Base-by-base conservation (phyloP, 53 echinoderm and acorn worm genomes). In the Hippasteria phrygiana region DNA sequence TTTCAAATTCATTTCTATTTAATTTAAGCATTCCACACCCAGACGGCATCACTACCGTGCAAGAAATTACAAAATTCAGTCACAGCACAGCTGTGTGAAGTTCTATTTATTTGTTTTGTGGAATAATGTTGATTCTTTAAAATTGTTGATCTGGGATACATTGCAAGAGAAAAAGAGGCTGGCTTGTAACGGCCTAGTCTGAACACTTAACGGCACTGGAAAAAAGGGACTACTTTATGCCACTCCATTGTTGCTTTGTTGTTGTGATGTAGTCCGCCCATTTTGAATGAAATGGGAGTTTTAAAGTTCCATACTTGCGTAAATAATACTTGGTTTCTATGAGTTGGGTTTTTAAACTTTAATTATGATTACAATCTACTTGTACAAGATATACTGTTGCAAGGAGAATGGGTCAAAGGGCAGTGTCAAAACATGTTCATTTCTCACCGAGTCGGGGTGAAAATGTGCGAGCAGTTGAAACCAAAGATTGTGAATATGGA, bases 141-240 rank as follows among this genome's bases (percentile, higher is more conserved):
- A 29, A 76, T 33, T 76, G 50, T 76, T 76, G 31, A 16, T 76
- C 76, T 50, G 34, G 13, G 33, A 51, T 43, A 31, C 31, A 34
- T 48, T 42, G 43, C 51, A 76, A 32, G 17, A 75, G 13, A 48
- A 71, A 47, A 71, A 85, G 85, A 85, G 85, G 85, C 53, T 39
- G 85, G 70, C 70, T 82, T 65, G 70, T 50, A 37, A 85, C 32
- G 37, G 71, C 69, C 85, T 43, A n/a, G 51, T 36, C 48, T 70
- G 48, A 85, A 85, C 85, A 85, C 54, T 70, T 71, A 47, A 85
- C 71, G 85, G 85, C 85, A 85, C 85, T 85, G 85, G 32, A 47
- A 85, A 50, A 85, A 71, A 64, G 71, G 85, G 85, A 85, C 85
- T 85, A 71, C 71, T 18, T 55, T 50, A 50, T 13, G 71, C 71